Percentiles rank a stretch among this genome's conserved stretches.
Conservation (phyloP, 2,888 invertebrate genomes). For the Taphrorychus bicolor region DNA sequence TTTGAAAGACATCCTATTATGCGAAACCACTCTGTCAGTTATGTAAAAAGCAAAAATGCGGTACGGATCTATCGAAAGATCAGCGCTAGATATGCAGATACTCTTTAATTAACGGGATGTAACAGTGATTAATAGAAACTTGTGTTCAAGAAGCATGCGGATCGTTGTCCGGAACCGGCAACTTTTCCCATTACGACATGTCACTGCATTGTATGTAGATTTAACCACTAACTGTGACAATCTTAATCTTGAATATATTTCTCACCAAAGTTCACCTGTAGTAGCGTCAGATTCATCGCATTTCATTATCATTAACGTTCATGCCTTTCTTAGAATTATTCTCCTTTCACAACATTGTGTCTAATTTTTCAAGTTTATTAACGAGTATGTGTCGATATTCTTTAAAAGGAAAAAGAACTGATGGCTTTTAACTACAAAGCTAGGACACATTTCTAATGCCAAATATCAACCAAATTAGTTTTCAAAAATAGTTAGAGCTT, state of each 20-base stretch:
- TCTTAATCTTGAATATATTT: conserved; percentile 55
- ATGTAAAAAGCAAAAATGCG: conserved; percentile 33
- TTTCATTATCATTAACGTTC: conserved; percentile 39
- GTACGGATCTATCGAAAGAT: conserved; percentile 36
- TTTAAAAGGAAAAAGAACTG: too few species aligned
- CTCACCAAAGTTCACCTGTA: conserved; percentile 44
- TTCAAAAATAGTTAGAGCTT: too few species aligned
- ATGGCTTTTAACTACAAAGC: too few species aligned
- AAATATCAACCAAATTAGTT: too few species aligned
- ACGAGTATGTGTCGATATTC: too few species aligned
- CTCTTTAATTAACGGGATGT: conserved; percentile 62
- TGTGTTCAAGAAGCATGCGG: conserved; percentile 58
- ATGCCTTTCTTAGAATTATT: neutral
- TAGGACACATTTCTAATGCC: too few species aligned
- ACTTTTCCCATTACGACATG: conserved; percentile 60
- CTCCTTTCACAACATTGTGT: too few species aligned
- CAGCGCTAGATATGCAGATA: conserved; percentile 55
- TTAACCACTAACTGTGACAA: conserved; percentile 60
- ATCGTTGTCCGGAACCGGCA: conserved; percentile 55
- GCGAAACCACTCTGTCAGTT: conserved; percentile 35
- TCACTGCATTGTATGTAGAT: conserved; percentile 62
- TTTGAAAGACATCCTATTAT: neutral
- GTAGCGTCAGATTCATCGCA: conserved; percentile 31
- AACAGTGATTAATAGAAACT: conserved; percentile 60
- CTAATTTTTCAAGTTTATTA: too few species aligned